Percentiles rank a stretch among this genome's conserved stretches.
Conservation (phyloP, 2,113 vertebrate species). For the Tychaedon coryphoeus region DNA sequence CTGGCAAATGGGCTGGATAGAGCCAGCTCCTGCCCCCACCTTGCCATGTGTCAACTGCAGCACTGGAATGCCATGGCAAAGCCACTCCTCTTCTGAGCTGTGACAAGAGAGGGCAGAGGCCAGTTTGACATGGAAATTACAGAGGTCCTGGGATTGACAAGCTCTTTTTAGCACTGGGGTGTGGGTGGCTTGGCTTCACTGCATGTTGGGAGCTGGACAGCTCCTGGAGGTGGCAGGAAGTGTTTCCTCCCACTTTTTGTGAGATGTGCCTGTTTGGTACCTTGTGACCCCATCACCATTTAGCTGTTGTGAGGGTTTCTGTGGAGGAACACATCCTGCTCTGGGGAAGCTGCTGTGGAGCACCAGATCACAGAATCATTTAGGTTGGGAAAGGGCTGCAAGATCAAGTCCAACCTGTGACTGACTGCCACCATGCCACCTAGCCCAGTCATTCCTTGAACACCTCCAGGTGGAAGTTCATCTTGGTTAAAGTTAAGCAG, state of each 20-base stretch:
- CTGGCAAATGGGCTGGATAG: background rate
- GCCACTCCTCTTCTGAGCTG: background rate
- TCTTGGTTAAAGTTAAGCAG: background rate
- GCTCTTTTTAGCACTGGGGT: background rate
- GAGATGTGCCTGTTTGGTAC: background rate
- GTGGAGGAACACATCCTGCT: background rate
- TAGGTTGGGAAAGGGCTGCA: background rate
- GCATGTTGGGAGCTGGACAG: background rate
- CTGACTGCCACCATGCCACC: background rate
- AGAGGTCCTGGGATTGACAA: accelerated
- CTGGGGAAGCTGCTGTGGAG: background rate
- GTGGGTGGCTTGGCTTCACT: background rate
- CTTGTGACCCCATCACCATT: background rate
- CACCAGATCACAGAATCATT: background rate
- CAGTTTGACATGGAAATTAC: background rate
- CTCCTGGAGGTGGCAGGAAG: background rate
- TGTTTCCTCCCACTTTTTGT: background rate
- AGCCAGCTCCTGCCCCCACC: background rate
- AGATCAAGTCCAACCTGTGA: accelerated
- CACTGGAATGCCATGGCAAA: background rate
- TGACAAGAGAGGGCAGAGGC: background rate
- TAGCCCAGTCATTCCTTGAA: accelerated
- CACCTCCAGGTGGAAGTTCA: background rate
- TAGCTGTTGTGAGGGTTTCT: background rate
- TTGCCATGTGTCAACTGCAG: background rate